Evolutionary conservation across 2,113 vertebrate genomes (phyloP).

Genomic region (Condylura cristata): DNA sequence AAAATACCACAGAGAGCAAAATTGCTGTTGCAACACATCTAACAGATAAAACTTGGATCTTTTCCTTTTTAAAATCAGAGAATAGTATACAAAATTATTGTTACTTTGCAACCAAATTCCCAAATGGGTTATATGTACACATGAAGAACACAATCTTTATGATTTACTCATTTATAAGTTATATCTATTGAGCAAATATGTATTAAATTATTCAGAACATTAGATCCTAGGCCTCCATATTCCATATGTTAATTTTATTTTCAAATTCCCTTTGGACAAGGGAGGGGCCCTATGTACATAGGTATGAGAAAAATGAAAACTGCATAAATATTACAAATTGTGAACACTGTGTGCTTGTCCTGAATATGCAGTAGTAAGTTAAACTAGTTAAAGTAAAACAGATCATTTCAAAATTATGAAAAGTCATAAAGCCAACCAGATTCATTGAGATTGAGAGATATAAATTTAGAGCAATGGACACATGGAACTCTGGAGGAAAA

Average conservation of each 20-base stretch:
- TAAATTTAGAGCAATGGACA: slow-evolving; percentile 66
- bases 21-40: neutral
- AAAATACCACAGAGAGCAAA: neutral
- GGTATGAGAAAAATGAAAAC: slow-evolving; percentile 60
- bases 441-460: slow-evolving; percentile 57
- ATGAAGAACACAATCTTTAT: neutral
- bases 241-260: slow-evolving; percentile 24
- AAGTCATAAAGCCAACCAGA: slow-evolving; percentile 76
- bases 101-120: neutral
- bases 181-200: neutral
- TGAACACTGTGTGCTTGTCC: neutral
- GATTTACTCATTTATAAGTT: neutral
- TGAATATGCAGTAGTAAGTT: slow-evolving; percentile 19
- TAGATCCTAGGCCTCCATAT: neutral
- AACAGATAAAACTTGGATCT: neutral
- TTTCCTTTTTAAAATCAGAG: neutral
- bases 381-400: slow-evolving; percentile 64
- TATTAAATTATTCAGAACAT: neutral
- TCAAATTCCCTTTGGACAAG: neutral
- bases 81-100: neutral
- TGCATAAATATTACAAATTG: slow-evolving; percentile 58
- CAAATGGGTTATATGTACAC: neutral
- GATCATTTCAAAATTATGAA: slow-evolving; percentile 59
- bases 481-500: neutral
- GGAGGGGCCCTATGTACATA: slow-evolving; percentile 9